A percentile compares a stretch with the other conserved stretches of the same genome.
Conservation (phyloP, 1,140 invertebrate species). For the Mamestra configurata region DNA sequence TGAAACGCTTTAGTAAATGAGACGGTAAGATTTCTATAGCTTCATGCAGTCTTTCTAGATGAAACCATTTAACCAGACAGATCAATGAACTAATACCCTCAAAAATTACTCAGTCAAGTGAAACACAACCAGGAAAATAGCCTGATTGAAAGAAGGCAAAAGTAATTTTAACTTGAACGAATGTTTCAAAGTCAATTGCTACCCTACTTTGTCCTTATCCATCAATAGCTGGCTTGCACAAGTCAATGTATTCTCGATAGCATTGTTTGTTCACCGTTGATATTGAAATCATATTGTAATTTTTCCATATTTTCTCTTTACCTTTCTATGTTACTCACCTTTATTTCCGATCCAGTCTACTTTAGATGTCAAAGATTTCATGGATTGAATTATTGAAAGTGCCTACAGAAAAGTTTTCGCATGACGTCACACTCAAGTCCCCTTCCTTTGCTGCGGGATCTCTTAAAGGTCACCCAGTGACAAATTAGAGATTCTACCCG, state of each 20-base stretch:
- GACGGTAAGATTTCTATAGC: not conserved
- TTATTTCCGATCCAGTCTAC: not conserved
- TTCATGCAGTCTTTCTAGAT: not conserved
- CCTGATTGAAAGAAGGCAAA: not conserved
- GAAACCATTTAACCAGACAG: not conserved
- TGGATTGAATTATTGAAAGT: conserved; percentile 9
- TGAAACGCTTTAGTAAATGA: not conserved
- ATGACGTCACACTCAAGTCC: conserved; percentile 1
- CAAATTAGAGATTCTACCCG: not conserved
- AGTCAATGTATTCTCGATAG: conserved; percentile 24
- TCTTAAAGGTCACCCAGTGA: conserved; percentile 2
- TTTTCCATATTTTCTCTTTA: conserved; percentile 32
- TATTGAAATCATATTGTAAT: not conserved
- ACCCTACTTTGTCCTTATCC: conserved; percentile 30
- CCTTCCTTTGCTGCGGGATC: conserved; percentile 1
- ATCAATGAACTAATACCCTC: not conserved
- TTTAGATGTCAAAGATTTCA: not conserved
- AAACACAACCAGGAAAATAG: not conserved
- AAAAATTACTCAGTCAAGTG: not conserved
- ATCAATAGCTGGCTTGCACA: not conserved
- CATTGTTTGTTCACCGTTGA: not conserved
- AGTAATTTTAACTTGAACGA: conserved; percentile 17
- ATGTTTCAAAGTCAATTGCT: conserved; percentile 27
- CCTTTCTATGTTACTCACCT: not conserved
- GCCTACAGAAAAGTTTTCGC: conserved; percentile 5